Evolutionary conservation across 2,888 invertebrate genomes (phyloP).

Genomic region (Caradrina kadenii): DNA sequence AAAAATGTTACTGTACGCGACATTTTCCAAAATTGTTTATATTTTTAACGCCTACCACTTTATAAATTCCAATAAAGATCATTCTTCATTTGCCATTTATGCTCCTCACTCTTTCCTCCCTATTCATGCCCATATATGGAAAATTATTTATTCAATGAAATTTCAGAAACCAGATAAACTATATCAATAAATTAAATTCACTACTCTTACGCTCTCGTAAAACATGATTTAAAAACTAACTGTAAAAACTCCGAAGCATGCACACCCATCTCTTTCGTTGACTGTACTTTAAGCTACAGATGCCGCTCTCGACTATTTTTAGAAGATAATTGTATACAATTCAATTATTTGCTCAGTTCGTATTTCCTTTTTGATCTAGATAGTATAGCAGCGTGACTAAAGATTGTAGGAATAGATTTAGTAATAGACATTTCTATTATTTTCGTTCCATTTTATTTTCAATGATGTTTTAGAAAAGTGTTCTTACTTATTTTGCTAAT

Average conservation of each 20-base stretch:
- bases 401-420: constrained; percentile 23
- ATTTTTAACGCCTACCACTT: no score
- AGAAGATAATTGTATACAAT: constrained; percentile 41
- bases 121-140: background rate
- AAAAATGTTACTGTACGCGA: no score
- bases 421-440: background rate
- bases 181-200: no score
- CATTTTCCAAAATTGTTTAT: no score
- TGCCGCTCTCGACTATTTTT: constrained; percentile 38
- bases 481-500: no score
- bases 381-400: constrained; percentile 14
- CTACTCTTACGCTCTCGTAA: no score
- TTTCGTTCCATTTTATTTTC: background rate
- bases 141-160: no score
- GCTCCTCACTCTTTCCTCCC: background rate
- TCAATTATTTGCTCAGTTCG: constrained; percentile 34
- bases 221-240: background rate
- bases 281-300: constrained; percentile 9
- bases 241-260: no score
- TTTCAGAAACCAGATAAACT: no score
- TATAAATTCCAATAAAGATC: no score
- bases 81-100: no score
- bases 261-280: background rate
- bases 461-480: background rate
- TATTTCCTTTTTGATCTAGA: constrained; percentile 20